Percentiles rank a stretch among this genome's conserved stretches.
Conservation (phyloP, 2,113 vertebrate species). For the Piprites chloris region DNA sequence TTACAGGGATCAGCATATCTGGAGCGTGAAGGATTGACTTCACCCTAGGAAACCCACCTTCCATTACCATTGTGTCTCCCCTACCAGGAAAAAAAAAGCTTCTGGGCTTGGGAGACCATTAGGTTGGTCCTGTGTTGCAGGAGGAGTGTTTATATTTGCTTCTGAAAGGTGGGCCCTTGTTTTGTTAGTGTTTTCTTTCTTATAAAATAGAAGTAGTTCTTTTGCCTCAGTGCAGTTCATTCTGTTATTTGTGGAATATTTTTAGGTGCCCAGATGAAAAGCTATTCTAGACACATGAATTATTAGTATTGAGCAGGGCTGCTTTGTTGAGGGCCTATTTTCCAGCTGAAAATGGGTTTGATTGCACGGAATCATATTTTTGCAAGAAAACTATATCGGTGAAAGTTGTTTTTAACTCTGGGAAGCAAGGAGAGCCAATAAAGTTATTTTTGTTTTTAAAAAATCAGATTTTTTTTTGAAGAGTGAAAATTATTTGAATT, state of each 20-base stretch:
- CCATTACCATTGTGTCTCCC: rapidly evolving
- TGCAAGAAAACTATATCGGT: neutral
- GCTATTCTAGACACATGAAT: neutral
- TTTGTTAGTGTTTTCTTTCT: neutral
- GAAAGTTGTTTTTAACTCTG: neutral
- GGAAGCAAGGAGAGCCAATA: neutral
- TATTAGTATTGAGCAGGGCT: neutral
- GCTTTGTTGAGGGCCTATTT: neutral
- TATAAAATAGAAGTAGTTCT: neutral
- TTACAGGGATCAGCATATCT: neutral
- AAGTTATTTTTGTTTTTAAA: neutral
- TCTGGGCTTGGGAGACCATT: neutral
- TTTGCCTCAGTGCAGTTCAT: neutral
- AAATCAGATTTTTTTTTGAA: neutral
- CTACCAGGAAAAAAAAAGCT: neutral
- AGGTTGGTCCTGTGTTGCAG: neutral
- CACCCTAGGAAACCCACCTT: neutral
- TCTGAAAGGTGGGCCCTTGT: neutral
- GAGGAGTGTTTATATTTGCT: neutral
- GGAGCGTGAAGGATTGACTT: neutral
- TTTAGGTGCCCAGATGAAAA: neutral
- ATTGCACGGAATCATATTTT: neutral
- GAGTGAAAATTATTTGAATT: neutral
- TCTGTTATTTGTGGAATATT: neutral
- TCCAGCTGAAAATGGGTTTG: neutral